Conservation (phyloP, 2,888 invertebrate species). For the Liodrosophila aerea region DNA sequence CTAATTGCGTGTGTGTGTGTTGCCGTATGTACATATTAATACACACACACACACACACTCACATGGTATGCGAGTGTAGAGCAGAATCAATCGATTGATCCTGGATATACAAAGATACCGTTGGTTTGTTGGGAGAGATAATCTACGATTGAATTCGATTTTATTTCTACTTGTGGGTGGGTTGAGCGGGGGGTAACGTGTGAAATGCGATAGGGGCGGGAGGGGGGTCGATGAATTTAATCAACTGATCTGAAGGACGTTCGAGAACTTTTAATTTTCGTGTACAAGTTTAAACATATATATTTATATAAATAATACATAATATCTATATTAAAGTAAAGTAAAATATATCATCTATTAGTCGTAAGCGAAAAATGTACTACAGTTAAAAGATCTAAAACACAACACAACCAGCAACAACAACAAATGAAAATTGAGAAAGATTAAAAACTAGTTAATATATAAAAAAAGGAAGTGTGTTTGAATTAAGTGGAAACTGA, state of each 20-base stretch:
- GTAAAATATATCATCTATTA: constrained; percentile 73
- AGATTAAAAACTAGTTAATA: constrained; percentile 75
- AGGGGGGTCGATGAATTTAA: constrained; percentile 11
- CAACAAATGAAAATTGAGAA: constrained; percentile 63
- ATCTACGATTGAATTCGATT: too few relatives aligned
- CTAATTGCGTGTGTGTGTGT: constrained; percentile 69
- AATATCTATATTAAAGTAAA: constrained; percentile 53
- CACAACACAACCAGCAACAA: constrained; percentile 33
- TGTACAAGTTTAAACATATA: constrained; percentile 73
- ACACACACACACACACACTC: constrained; percentile 29
- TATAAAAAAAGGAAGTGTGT: constrained; percentile 25
- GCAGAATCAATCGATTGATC: neutral
- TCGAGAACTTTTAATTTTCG: constrained; percentile 65
- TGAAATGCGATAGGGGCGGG: constrained; percentile 19
- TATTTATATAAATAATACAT: constrained; percentile 55
- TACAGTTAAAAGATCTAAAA: constrained; percentile 61
- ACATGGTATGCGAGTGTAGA: constrained; percentile 8
- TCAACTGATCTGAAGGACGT: constrained; percentile 48
- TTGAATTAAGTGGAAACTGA: neutral
- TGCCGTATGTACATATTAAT: constrained; percentile 57
- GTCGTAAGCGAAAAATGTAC: constrained; percentile 57
- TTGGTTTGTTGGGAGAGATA: too few relatives aligned
- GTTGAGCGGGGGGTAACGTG: constrained; percentile 10
- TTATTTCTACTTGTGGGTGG: constrained; percentile 4
- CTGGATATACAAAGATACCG: too few relatives aligned